phyloP scores from a whole-genome alignment of 1,140 invertebrate species.

The Wasmannia auropunctata region DNA sequence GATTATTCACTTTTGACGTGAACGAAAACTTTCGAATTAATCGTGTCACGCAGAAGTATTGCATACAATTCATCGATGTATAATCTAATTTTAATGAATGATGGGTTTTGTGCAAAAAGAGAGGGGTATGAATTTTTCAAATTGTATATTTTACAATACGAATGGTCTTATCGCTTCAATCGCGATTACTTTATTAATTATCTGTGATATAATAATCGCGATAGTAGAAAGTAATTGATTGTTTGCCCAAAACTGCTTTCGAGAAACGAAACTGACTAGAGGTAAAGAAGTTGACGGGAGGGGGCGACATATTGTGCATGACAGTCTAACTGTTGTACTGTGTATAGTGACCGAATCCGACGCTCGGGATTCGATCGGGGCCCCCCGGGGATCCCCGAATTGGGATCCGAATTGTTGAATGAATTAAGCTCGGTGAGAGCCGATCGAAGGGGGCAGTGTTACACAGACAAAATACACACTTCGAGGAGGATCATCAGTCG shows the following conservation, averaged over 20 bases:
- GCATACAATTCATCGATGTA: background rate
- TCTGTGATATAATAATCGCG: background rate
- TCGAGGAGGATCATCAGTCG: constrained; percentile 58
- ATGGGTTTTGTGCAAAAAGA: background rate
- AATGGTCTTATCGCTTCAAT: background rate
- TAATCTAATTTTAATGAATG: background rate
- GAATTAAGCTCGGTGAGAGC: constrained; percentile 14
- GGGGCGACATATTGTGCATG: constrained; percentile 35
- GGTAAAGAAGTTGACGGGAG: background rate
- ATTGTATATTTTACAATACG: background rate
- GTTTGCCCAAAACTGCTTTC: constrained; percentile 16
- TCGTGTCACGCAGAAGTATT: background rate
- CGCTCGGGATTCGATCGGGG: constrained; percentile 7
- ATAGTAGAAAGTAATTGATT: background rate
- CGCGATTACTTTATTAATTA: background rate
- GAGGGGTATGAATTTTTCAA: background rate
- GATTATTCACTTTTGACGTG: background rate
- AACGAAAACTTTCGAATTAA: background rate
- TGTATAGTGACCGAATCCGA: constrained; percentile 20
- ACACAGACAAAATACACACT: constrained; percentile 23
- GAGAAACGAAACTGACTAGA: background rate
- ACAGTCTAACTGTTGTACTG: constrained; percentile 41
- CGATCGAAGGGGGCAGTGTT: constrained; percentile 28
- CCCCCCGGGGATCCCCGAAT: too few relatives aligned
- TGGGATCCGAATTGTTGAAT: too few relatives aligned